Conservation (phyloP, 2,113 vertebrate genomes). For the Tor tambroides region DNA sequence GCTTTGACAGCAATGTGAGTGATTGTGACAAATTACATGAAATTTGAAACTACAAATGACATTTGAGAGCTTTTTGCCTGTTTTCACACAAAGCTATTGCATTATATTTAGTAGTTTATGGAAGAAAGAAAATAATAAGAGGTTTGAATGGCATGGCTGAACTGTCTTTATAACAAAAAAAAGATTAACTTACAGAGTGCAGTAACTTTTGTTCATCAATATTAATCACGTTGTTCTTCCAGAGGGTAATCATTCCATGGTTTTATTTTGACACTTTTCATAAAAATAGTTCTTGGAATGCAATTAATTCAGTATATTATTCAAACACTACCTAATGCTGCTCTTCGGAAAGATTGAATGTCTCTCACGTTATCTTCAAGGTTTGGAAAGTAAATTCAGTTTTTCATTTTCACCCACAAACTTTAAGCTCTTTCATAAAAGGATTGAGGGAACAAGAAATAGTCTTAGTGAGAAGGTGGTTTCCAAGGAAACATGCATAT, state of each 20-base stretch:
- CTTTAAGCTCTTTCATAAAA: background rate
- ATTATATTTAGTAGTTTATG: background rate
- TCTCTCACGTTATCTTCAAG: background rate
- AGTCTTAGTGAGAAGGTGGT: background rate
- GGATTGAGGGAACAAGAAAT: background rate
- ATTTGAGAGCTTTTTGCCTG: background rate
- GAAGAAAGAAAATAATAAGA: background rate
- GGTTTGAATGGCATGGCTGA: background rate
- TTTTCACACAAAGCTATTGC: background rate
- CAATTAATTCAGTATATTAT: background rate
- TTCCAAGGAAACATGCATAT: background rate
- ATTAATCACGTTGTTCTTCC: background rate
- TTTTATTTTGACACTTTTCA: slow-evolving; percentile 16
- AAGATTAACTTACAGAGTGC: background rate
- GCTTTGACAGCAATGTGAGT: slow-evolving; percentile 1
- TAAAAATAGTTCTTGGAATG: too few relatives aligned
- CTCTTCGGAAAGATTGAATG: background rate
- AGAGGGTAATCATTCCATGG: background rate
- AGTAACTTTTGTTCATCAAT: background rate
- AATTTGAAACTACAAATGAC: too few relatives aligned
- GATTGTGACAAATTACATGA: background rate
- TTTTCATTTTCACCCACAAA: background rate
- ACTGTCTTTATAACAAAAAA: background rate
- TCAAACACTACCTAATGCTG: background rate
- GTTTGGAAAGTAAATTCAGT: slow-evolving; percentile 18